phyloP scores from a whole-genome alignment of 2,888 invertebrate species.

The Ochropleura plecta region DNA sequence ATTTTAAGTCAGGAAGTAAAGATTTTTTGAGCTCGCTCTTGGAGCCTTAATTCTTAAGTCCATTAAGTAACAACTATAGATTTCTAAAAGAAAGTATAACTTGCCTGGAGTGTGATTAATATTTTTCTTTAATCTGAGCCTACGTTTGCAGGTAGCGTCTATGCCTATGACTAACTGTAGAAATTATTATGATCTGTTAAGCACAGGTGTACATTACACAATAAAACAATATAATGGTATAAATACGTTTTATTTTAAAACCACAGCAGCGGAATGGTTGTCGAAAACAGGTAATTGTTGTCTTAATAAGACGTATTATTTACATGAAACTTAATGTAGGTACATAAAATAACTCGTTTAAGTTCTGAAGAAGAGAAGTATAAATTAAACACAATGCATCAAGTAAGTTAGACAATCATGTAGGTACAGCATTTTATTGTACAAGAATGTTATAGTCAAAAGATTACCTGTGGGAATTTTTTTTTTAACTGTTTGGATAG shows the following conservation, averaged over 20 bases:
- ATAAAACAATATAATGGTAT: constrained; percentile 64
- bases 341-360: constrained; percentile 19
- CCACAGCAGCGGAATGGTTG: constrained; percentile 70
- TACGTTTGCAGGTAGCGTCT: too few relatives aligned
- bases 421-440: background rate
- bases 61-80: too few relatives aligned
- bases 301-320: constrained; percentile 50
- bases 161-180: too few relatives aligned
- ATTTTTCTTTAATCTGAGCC: too few relatives aligned
- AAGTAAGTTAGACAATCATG: background rate
- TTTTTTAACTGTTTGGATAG: constrained; percentile 23
- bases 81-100: too few relatives aligned
- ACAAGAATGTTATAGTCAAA: background rate
- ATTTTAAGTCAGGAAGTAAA: too few relatives aligned
- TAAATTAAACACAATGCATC: constrained; percentile 25
- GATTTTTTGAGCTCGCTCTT: too few relatives aligned
- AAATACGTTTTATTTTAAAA: constrained; percentile 72
- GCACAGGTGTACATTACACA: too few relatives aligned
- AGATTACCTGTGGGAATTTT: constrained; percentile 10
- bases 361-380: constrained; percentile 9
- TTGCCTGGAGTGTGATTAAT: too few relatives aligned
- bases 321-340: constrained; percentile 46
- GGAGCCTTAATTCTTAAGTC: too few relatives aligned
- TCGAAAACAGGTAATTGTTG: constrained; percentile 55
- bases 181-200: background rate